phyloP scores from a whole-genome alignment of 2,888 invertebrate genomes.

The Scrobipalpa atriplicella region DNA sequence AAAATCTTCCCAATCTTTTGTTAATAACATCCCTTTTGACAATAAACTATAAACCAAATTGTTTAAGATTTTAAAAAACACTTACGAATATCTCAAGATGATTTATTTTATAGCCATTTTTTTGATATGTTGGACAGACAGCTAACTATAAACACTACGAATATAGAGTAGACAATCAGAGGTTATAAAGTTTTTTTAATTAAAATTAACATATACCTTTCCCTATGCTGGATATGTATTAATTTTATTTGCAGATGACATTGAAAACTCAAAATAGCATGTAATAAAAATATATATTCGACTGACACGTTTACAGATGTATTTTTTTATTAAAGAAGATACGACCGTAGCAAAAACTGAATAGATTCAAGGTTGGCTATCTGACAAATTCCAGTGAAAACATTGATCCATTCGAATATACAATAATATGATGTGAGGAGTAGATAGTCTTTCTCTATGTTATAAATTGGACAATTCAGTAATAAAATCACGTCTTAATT shows the following conservation, averaged over 20 bases:
- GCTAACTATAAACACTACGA: not conserved
- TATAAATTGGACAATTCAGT: too few species aligned
- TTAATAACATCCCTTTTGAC: not conserved
- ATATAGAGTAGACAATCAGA: conserved; percentile 27
- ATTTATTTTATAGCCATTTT: conserved; percentile 28
- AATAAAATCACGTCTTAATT: too few species aligned
- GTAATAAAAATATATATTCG: conserved; percentile 43
- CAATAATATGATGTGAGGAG: too few species aligned
- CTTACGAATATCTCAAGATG: conserved; percentile 33
- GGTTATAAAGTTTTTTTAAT: conserved; percentile 23
- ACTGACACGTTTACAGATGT: conserved; percentile 48
- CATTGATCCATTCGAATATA: not conserved
- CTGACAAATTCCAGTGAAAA: conserved; percentile 1
- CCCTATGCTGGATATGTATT: conserved; percentile 17
- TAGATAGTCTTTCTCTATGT: too few species aligned
- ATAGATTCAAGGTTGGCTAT: conserved; percentile 15
- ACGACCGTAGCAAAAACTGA: conserved; percentile 1
- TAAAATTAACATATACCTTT: too few species aligned
- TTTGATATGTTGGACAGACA: conserved; percentile 27
- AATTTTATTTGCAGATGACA: conserved; percentile 37
- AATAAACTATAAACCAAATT: not conserved
- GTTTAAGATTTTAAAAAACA: conserved; percentile 28
- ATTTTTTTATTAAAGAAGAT: conserved; percentile 36
- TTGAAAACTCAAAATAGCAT: conserved; percentile 44
- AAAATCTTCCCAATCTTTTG: not conserved